Evolutionary conservation across 2,888 invertebrate genomes (phyloP).

Genomic region (Bimastos eiseni): DNA sequence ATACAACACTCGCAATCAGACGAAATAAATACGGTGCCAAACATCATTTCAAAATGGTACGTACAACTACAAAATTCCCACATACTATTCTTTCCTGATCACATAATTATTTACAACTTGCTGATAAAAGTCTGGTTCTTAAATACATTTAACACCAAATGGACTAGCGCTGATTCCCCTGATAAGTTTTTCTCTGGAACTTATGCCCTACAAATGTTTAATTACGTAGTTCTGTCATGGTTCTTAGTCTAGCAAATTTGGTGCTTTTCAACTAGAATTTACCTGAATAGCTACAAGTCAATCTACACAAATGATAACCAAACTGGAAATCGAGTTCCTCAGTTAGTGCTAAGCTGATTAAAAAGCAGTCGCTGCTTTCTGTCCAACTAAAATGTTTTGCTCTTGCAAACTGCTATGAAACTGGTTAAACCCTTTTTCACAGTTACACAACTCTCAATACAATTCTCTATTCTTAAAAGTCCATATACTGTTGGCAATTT

Average conservation of each 20-base stretch:
- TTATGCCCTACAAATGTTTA: too few relatives aligned
- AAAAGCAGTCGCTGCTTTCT: neutral
- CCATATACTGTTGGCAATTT: neutral
- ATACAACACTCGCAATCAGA: neutral
- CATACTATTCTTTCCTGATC: too few relatives aligned
- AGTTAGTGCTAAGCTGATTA: neutral
- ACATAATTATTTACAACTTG: too few relatives aligned
- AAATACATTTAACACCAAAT: too few relatives aligned
- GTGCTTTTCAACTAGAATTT: neutral
- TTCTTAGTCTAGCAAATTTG: neutral
- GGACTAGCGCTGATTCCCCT: too few relatives aligned
- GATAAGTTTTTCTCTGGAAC: too few relatives aligned
- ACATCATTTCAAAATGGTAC: neutral
- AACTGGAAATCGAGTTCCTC: neutral
- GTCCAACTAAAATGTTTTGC: neutral
- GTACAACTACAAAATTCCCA: neutral
- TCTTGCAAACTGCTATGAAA: neutral
- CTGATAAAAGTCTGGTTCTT: too few relatives aligned
- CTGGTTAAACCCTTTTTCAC: neutral
- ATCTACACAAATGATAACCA: neutral
- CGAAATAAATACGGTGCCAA: neutral
- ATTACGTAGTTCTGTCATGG: too few relatives aligned
- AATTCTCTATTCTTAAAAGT: neutral
- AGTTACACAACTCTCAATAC: neutral
- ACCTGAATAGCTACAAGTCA: neutral